phyloP scores from a whole-genome alignment of 2,888 invertebrate species.

The Catocala fraxini region DNA sequence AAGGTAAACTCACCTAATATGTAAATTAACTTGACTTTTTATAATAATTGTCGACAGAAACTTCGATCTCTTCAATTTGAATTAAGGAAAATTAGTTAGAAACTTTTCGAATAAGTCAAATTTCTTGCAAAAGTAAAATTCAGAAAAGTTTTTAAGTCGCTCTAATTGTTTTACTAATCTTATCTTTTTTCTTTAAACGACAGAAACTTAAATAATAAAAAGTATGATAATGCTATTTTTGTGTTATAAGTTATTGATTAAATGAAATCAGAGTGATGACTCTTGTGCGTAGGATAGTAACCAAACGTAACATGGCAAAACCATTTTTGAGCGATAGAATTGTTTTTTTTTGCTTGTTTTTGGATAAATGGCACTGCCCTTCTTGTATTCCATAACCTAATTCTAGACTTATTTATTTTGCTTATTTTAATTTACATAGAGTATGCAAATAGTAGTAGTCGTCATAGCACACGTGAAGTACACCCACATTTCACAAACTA shows the following conservation, averaged over 20 bases:
- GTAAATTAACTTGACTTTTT: constrained; percentile 32
- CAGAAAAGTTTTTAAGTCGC: constrained; percentile 33
- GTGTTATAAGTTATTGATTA: neutral
- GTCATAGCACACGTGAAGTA: too few relatives aligned
- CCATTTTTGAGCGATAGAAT: too few relatives aligned
- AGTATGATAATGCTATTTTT: neutral
- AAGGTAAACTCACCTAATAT: constrained; percentile 21
- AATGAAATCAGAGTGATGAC: too few relatives aligned
- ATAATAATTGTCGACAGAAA: constrained; percentile 39
- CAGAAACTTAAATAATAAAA: neutral
- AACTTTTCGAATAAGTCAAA: constrained; percentile 48
- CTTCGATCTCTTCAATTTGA: constrained; percentile 42
- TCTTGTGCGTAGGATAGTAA: too few relatives aligned
- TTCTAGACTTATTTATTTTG: too few relatives aligned
- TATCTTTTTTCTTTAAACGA: constrained; percentile 2
- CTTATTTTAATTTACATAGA: too few relatives aligned
- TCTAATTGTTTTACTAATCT: constrained; percentile 44
- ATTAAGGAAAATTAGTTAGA: constrained; percentile 40
- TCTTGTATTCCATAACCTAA: too few relatives aligned
- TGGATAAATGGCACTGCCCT: too few relatives aligned
- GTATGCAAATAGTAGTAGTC: too few relatives aligned
- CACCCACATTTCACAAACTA: too few relatives aligned
- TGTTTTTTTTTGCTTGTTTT: too few relatives aligned
- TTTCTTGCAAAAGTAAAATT: constrained; percentile 23
- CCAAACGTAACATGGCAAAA: too few relatives aligned